These are phyloP conservation scores for Charadrius vociferus DNA, from an alignment of 2,113 vertebrate species.

Conservation along the genomic window DNA sequence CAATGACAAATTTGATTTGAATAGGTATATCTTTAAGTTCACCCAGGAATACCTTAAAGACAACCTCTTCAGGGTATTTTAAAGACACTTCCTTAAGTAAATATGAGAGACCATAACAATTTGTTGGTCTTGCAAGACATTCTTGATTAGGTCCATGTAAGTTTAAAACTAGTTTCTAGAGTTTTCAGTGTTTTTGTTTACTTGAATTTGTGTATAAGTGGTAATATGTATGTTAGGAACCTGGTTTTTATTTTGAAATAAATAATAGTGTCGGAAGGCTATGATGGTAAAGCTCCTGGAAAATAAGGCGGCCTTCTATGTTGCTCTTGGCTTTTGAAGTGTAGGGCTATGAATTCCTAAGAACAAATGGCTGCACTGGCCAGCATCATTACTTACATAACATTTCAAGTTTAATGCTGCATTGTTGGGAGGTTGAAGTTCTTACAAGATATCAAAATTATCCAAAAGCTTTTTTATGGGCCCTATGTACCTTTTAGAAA, in stretches of 20 bases:
- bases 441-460: neutral
- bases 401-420: neutral
- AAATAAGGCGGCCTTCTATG: neutral
- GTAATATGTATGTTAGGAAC: neutral
- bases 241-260: neutral
- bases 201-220: neutral
- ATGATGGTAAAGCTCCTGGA: neutral
- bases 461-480: neutral
- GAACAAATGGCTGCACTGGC: neutral
- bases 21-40: neutral
- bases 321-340: neutral
- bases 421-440: neutral
- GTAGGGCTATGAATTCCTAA: neutral
- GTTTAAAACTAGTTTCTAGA: neutral
- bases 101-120: neutral
- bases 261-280: neutral
- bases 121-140: neutral
- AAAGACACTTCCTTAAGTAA: neutral
- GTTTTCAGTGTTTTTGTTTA: neutral
- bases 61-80: neutral
- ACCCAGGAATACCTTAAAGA: neutral
- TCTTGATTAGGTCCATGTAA: neutral
- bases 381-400: neutral
- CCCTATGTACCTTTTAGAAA: neutral
- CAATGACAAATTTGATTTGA: neutral